These are phyloP conservation scores for Merodon equestris DNA, from an alignment of 2,888 invertebrate genomes.

Conservation along the genomic window DNA sequence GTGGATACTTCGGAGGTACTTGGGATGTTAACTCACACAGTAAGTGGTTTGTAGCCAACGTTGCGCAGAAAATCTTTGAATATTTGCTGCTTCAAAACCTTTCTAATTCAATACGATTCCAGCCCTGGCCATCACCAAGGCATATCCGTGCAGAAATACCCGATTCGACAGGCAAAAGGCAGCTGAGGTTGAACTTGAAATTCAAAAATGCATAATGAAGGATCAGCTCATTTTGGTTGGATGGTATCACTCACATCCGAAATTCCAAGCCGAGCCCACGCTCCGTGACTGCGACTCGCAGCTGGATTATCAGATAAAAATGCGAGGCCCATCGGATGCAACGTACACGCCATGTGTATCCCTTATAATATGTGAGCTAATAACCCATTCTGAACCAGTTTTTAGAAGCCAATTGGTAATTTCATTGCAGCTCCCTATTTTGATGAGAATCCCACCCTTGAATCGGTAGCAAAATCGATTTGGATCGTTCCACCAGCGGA, in stretches of 20 bases:
- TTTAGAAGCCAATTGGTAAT: no score
- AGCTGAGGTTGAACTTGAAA: slow-evolving; percentile 88
- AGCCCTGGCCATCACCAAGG: slow-evolving; percentile 92
- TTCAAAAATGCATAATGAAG: slow-evolving; percentile 90
- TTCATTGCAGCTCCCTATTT: slow-evolving; percentile 87
- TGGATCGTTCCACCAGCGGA: slow-evolving; percentile 99
- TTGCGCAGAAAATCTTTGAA: neutral
- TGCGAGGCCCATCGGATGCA: slow-evolving; percentile 94
- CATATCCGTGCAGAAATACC: slow-evolving; percentile 92
- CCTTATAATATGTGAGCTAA: slow-evolving; percentile 90
- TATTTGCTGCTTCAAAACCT: neutral
- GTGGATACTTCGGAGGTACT: slow-evolving; percentile 96
- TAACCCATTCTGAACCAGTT: neutral
- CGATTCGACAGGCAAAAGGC: slow-evolving; percentile 89
- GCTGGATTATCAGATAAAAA: slow-evolving; percentile 95
- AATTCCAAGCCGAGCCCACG: slow-evolving; percentile 92
- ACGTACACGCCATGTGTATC: slow-evolving; percentile 97
- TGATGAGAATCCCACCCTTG: slow-evolving; percentile 87
- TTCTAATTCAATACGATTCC: slow-evolving; percentile 69
- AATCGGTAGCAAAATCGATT: slow-evolving; percentile 91
- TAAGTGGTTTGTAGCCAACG: slow-evolving; percentile 80
- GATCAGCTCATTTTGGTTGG: slow-evolving; percentile 91
- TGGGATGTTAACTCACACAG: slow-evolving; percentile 97
- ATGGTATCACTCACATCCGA: slow-evolving; percentile 98
- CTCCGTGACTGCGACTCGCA: slow-evolving; percentile 94